These are phyloP conservation scores for Sminthurinus signatus DNA, from an alignment of 1,140 invertebrate species.

Conservation along the genomic window DNA sequence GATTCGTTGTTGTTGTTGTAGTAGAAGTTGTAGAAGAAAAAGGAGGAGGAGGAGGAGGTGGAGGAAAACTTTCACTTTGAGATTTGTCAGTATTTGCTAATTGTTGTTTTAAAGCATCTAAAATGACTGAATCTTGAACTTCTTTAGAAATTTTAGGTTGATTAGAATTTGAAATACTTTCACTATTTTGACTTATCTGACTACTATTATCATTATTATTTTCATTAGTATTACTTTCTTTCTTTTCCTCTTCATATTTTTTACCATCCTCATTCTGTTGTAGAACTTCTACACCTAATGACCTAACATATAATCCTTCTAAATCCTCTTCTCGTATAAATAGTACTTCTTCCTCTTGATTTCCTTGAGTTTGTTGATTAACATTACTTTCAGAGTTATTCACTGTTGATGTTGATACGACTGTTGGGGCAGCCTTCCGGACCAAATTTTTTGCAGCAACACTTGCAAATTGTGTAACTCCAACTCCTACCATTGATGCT, in stretches of 20 bases:
- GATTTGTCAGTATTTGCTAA: neutral
- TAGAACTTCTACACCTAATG: conserved; percentile 34
- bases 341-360: conserved; percentile 28
- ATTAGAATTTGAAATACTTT: too few species aligned
- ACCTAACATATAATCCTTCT: conserved; percentile 32
- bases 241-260: conserved; percentile 11
- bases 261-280: conserved; percentile 29
- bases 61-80: too few species aligned
- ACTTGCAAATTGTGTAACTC: conserved; percentile 43
- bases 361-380: conserved; percentile 7
- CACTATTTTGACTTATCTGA: too few species aligned
- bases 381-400: neutral
- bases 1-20: neutral
- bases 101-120: neutral
- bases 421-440: neutral
- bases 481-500: conserved; percentile 45
- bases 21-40: neutral
- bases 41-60: too few species aligned
- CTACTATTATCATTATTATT: too few species aligned
- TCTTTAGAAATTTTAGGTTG: too few species aligned
- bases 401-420: neutral
- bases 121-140: too few species aligned
- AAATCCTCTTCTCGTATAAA: conserved; percentile 30
- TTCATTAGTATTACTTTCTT: too few species aligned
- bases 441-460: conserved; percentile 26